These are phyloP conservation scores for Chaetura pelagica DNA, from an alignment of 2,113 vertebrate genomes.

Conservation along the genomic window DNA sequence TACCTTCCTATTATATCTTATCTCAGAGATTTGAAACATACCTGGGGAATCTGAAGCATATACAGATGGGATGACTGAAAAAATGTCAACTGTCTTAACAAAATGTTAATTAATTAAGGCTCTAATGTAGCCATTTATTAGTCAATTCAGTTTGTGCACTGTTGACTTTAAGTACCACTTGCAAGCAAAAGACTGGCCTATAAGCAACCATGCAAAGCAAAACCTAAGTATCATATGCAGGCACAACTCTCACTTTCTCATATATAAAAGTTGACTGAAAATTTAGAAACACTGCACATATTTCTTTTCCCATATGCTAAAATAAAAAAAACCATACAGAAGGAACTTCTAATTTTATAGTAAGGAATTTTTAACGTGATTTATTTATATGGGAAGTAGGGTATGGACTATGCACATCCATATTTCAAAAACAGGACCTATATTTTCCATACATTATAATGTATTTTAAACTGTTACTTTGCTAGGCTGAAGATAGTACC, in stretches of 20 bases:
- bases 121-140: neutral
- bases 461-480: neutral
- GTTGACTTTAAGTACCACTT: neutral
- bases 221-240: neutral
- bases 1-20: neutral
- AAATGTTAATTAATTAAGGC: neutral
- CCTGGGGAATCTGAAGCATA: neutral
- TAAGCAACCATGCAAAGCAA: neutral
- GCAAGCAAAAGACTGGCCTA: neutral
- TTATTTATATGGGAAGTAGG: neutral
- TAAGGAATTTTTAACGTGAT: neutral
- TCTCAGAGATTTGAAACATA: neutral
- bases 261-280: neutral
- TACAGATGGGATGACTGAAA: neutral
- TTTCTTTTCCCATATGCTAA: neutral
- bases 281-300: neutral
- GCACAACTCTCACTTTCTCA: neutral
- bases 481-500: neutral
- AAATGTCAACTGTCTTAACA: neutral
- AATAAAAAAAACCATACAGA: constrained; percentile 13
- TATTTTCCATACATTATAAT: neutral
- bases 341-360: neutral
- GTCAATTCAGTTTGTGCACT: neutral
- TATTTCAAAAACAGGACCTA: neutral
- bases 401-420: too few species aligned